These are phyloP conservation scores for Azorinus chamasolen DNA, from an alignment of 2,888 invertebrate genomes.

Conservation along the genomic window DNA sequence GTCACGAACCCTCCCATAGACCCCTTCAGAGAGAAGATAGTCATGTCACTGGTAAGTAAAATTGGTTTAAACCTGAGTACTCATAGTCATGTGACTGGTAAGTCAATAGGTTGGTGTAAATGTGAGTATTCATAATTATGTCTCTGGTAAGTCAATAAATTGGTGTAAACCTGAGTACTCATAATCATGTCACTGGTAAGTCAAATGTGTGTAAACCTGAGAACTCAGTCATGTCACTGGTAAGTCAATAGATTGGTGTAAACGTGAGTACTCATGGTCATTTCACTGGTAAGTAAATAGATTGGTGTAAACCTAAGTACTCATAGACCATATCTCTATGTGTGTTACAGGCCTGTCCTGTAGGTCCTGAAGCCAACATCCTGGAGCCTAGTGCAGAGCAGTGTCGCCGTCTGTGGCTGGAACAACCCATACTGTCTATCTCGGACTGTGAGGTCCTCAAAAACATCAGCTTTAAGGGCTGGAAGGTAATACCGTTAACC, in stretches of 20 bases:
- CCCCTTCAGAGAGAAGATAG: constrained; percentile 99
- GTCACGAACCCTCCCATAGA: constrained; percentile 99
- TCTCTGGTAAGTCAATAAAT: too few relatives aligned
- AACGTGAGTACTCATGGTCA: too few relatives aligned
- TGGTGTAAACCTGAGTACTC: too few relatives aligned
- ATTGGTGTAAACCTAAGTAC: too few relatives aligned
- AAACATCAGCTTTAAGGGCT: constrained; percentile 93
- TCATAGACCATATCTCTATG: too few relatives aligned
- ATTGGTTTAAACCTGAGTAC: too few relatives aligned
- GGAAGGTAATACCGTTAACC: constrained; percentile 90
- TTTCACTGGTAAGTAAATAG: too few relatives aligned
- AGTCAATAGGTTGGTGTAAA: too few relatives aligned
- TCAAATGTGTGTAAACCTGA: constrained; percentile 89
- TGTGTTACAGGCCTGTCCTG: constrained; percentile 92
- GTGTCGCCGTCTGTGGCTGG: constrained; percentile 95
- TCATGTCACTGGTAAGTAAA: constrained; percentile 94
- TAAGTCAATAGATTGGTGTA: too few relatives aligned
- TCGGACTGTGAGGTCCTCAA: constrained; percentile 96
- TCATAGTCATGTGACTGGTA: constrained; percentile 98
- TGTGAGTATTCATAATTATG: too few relatives aligned
- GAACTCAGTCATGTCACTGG: constrained; percentile 98
- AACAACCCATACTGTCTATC: constrained; percentile 97
- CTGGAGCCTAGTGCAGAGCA: constrained; percentile 95
- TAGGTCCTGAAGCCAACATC: constrained; percentile 98
- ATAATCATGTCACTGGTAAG: too few relatives aligned